Evolutionary conservation across 2,888 invertebrate species (phyloP).

Genomic region (Volucella zonaria): DNA sequence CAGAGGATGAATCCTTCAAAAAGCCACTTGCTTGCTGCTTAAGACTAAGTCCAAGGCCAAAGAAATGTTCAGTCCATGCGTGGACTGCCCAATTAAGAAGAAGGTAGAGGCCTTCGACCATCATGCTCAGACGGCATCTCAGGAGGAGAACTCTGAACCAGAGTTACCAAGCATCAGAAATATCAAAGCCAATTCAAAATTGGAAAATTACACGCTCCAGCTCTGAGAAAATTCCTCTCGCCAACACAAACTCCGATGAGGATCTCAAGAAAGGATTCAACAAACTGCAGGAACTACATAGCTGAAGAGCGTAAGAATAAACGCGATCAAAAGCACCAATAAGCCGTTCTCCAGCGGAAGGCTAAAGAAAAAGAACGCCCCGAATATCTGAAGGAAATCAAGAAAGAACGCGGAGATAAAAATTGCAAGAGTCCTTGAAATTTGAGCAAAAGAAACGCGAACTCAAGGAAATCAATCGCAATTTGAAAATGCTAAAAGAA

Average conservation of each 20-base stretch:
- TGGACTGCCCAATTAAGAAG: conserved; percentile 85
- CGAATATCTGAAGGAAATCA: conserved; percentile 79
- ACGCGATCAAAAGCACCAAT: conserved; percentile 81
- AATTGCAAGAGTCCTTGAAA: conserved; percentile 79
- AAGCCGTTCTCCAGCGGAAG: conserved; percentile 80
- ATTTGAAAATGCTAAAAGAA: conserved; percentile 79
- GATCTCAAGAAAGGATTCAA: conserved; percentile 41
- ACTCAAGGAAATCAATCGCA: conserved; percentile 79
- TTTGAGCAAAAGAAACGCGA: conserved; percentile 79
- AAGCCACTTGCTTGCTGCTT: conserved; percentile 69
- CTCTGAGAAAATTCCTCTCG: conserved; percentile 79
- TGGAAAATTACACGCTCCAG: conserved; percentile 77
- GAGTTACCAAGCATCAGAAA: conserved; percentile 58
- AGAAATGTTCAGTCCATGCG: conserved; percentile 83
- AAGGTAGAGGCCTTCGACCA: conserved; percentile 86
- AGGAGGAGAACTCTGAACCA: conserved; percentile 75
- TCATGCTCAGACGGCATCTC: conserved; percentile 77
- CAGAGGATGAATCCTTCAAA: conserved; percentile 73
- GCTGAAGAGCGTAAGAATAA: conserved; percentile 79
- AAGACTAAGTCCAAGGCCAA: conserved; percentile 80
- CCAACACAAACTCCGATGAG: too few species aligned
- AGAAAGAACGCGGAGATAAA: conserved; percentile 81
- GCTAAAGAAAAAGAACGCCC: conserved; percentile 81
- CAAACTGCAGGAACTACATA: too few species aligned
- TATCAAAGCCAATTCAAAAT: conserved; percentile 71